Base-by-base conservation (phyloP, 1,140 invertebrate species). In the Odontomachus brunneus region DNA sequence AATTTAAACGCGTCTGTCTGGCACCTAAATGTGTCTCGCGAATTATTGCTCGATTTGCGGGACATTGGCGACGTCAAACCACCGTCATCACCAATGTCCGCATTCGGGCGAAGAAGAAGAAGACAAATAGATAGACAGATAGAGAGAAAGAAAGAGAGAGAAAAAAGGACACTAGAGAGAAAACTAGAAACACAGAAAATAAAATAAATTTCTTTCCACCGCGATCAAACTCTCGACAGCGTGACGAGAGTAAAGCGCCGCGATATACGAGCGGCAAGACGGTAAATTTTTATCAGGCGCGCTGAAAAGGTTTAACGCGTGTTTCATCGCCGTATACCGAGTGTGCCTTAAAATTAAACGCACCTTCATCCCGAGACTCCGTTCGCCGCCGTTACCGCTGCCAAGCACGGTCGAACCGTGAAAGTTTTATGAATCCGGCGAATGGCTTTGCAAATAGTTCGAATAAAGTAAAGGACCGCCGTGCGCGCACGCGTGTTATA, bases 321-420 rank as follows among this genome's bases (percentile, higher is more conserved):
- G 74, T 74, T 86, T 87, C 65, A 84, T 84, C 60, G 73, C 57
- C 67, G 81, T 51, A n/a, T n/a, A 22, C 29, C 71, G 65, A 65
- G 85, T 53, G 82, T 44, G 67, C 44, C 83, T 87, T 87, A 86
- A 84, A 87, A 87, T 87, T 86, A 84, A 87, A 87, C 57, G 74
- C 60, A 49, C 72, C 67, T 80, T 87, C 83, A 71, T 86, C 62
- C 72, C 55, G 60, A 44, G 38, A 84, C 66, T 84, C 74, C 11
- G 63, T 66, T 74, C 29, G 29, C 2, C 29, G 29, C 29, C 29
- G 29, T 3, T 5, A 5, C 29, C 80, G 66, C 71, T 7, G 9
- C 73, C 71, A 48, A 59, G 83, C 38, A 49, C 57, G 63, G 69
- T 22, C 63, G 51, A 33, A n/a, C 59, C 84, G 55, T 86, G 83